phyloP scores from a whole-genome alignment of 2,797 vertebrate species.

The Parambassis ranga region DNA sequence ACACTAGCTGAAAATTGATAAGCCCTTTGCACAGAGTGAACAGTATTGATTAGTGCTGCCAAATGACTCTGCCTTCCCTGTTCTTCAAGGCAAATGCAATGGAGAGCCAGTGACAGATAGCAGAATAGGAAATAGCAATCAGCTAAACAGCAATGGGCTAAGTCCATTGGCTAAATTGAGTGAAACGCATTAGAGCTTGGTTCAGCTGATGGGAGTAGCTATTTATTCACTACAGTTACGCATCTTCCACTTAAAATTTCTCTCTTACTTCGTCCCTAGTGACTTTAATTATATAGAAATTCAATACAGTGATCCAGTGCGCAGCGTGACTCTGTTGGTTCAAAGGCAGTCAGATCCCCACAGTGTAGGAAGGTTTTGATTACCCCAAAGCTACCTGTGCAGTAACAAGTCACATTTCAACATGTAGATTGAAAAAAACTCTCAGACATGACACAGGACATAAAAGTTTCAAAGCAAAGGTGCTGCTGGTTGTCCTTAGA shows the following conservation, averaged over 20 bases:
- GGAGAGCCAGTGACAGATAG: conserved; percentile 67
- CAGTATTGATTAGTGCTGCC: conserved; percentile 70
- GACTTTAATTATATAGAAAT: conserved; percentile 75
- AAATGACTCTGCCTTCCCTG: conserved; percentile 66
- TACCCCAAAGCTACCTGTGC: conserved; percentile 40
- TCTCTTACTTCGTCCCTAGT: conserved; percentile 57
- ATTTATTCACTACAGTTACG: conserved; percentile 65
- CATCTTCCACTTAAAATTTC: conserved; percentile 68
- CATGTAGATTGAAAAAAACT: neutral
- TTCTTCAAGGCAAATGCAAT: conserved; percentile 74
- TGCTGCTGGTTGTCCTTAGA: neutral
- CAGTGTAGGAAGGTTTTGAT: conserved; percentile 45
- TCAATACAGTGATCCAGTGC: conserved; percentile 70
- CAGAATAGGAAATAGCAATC: conserved; percentile 68
- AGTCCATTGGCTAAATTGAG: conserved; percentile 75
- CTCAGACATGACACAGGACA: conserved; percentile 7
- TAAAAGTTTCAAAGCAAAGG: neutral
- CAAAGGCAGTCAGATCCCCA: conserved; percentile 20
- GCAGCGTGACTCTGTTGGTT: conserved; percentile 39
- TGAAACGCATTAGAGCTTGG: conserved; percentile 74
- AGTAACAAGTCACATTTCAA: conserved; percentile 11
- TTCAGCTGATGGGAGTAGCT: conserved; percentile 62
- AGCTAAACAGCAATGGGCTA: conserved; percentile 66
- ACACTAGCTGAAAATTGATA: conserved; percentile 62
- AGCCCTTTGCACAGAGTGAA: conserved; percentile 52